Percentiles rank a stretch among this genome's conserved stretches.
Conservation (phyloP, 2,113 vertebrate genomes). For the Grammomys surdaster region DNA sequence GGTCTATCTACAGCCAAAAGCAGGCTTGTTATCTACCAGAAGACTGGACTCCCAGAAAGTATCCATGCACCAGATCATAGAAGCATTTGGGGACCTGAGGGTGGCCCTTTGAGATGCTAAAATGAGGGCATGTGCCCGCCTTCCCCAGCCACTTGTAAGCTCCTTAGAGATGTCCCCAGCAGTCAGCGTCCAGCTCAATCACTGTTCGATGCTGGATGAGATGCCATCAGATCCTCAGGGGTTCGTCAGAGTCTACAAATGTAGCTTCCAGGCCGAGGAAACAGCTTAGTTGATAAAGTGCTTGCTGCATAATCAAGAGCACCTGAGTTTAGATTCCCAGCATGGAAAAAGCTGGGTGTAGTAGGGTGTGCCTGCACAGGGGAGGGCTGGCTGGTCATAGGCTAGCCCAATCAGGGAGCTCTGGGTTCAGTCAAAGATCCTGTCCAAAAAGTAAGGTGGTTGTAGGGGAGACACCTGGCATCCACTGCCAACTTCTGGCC, state of each 20-base stretch:
- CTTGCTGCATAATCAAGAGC: neutral
- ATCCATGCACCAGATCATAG: neutral
- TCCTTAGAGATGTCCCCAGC: neutral
- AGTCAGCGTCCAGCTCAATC: too few species aligned
- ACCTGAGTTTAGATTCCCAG: neutral
- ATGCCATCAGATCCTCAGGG: neutral
- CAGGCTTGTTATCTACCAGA: neutral
- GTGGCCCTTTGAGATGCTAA: neutral
- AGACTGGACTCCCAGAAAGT: neutral
- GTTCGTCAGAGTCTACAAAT: neutral
- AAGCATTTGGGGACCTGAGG: neutral
- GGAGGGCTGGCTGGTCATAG: neutral
- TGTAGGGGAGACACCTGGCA: neutral
- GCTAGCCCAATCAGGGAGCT: neutral
- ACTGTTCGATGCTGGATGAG: fast-evolving
- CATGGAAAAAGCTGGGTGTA: neutral
- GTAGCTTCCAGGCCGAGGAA: neutral
- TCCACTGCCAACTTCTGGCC: neutral
- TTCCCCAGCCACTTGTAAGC: neutral
- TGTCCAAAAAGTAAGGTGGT: neutral
- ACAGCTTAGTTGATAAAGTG: neutral
- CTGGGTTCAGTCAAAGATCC: neutral
- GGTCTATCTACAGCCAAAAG: neutral
- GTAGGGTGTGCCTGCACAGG: neutral
- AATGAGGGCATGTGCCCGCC: neutral